Conservation (phyloP, 2,888 invertebrate species). For the Mesorhabditis spiculigera region DNA sequence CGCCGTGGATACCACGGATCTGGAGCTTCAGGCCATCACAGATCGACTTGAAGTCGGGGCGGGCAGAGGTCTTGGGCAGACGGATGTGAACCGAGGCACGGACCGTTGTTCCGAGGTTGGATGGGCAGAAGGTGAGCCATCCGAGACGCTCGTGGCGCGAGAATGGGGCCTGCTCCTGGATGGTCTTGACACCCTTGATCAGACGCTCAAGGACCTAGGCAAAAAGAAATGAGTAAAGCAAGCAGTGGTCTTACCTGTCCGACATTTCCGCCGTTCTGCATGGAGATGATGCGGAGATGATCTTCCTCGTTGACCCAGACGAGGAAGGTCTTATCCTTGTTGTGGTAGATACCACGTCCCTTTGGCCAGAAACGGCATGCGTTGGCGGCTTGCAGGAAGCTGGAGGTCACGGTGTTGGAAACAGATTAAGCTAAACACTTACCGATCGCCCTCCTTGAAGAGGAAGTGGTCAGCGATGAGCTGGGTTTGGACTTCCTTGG, state of each 20-base stretch:
- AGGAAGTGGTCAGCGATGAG: slow-evolving; percentile 95
- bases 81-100: slow-evolving; percentile 91
- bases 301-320: slow-evolving; percentile 88
- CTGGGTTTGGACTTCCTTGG: slow-evolving; percentile 90
- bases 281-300: slow-evolving; percentile 78
- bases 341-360: slow-evolving; percentile 81
- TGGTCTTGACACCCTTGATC: slow-evolving; percentile 78
- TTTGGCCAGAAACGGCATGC: slow-evolving; percentile 78
- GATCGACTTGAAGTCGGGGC: slow-evolving; percentile 66
- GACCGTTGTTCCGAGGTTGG: slow-evolving; percentile 75
- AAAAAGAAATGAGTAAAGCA: neutral
- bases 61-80: slow-evolving; percentile 70
- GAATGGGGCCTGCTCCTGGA: slow-evolving; percentile 81
- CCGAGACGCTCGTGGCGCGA: slow-evolving; percentile 76
- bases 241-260: slow-evolving; percentile 63
- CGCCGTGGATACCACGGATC: slow-evolving; percentile 69
- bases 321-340: slow-evolving; percentile 74
- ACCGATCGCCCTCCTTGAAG: slow-evolving; percentile 50
- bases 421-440: neutral
- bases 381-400: slow-evolving; percentile 57
- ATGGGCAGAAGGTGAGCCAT: slow-evolving; percentile 80
- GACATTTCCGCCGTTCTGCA: slow-evolving; percentile 72
- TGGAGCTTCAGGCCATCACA: slow-evolving; percentile 78
- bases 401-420: slow-evolving; percentile 13
- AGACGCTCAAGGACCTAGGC: slow-evolving; percentile 54